A percentile compares a stretch with the other conserved stretches of the same genome.
These are phyloP conservation scores for Orientallactaga sibirica DNA, from an alignment of 2,797 vertebrate species.

Conservation along the genomic window DNA sequence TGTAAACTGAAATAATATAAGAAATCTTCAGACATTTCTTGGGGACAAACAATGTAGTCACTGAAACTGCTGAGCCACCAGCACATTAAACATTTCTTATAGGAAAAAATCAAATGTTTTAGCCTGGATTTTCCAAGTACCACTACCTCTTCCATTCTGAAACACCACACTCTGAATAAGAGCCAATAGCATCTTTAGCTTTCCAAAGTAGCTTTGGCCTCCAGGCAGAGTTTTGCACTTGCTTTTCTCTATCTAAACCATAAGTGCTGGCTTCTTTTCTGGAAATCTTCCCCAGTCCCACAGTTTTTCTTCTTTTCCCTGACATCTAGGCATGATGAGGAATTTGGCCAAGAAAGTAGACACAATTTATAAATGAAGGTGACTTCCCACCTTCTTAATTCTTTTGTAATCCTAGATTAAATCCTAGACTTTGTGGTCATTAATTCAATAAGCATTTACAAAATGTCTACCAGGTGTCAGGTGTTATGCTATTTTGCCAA, in stretches of 20 bases:
- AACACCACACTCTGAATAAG: neutral
- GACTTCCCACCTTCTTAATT: neutral
- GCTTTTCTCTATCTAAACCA: neutral
- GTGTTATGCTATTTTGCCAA: neutral
- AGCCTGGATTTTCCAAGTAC: neutral
- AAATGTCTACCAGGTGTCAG: neutral
- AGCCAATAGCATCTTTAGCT: too few relatives aligned
- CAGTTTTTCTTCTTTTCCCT: neutral
- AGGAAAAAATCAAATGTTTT: neutral
- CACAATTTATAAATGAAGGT: neutral
- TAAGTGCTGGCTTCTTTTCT: neutral
- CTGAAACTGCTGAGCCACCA: too few relatives aligned
- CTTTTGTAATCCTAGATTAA: neutral
- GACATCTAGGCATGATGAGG: neutral
- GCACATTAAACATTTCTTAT: neutral
- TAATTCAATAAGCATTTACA: neutral
- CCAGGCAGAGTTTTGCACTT: too few relatives aligned
- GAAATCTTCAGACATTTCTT: neutral
- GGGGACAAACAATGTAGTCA: too few relatives aligned
- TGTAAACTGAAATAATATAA: neutral
- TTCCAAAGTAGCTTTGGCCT: neutral
- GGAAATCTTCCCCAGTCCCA: neutral
- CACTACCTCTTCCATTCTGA: neutral
- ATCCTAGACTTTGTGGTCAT: neutral
- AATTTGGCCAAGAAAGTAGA: neutral